A percentile compares a stretch with the other conserved stretches of the same genome.
Evolutionary conservation across 2,888 invertebrate genomes (phyloP).

Genomic region (Incurvaria masculella): DNA sequence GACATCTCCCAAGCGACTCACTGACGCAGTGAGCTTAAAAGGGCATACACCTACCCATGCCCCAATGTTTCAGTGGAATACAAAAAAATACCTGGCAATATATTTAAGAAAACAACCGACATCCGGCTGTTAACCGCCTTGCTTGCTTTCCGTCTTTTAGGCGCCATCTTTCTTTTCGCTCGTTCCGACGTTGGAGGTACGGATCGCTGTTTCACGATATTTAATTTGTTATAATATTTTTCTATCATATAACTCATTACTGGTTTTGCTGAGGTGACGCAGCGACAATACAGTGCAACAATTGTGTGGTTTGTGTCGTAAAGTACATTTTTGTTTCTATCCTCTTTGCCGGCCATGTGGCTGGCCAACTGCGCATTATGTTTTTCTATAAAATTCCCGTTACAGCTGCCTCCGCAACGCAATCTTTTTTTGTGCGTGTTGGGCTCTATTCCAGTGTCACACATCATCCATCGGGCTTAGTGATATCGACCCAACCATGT

Average conservation of each 20-base stretch:
- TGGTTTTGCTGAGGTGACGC: background rate
- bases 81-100: too few species aligned
- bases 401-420: slow-evolving; percentile 19
- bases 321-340: background rate
- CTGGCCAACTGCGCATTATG: slow-evolving; percentile 49
- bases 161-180: slow-evolving; percentile 51
- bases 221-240: background rate
- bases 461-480: background rate
- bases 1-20: too few species aligned
- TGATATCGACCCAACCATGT: background rate
- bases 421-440: slow-evolving; percentile 22
- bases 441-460: too few species aligned
- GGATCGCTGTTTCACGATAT: slow-evolving; percentile 21
- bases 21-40: too few species aligned
- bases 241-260: background rate
- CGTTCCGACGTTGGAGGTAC: slow-evolving; percentile 35
- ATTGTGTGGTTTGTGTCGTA: background rate
- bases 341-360: slow-evolving; percentile 39
- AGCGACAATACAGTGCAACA: background rate
- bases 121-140: slow-evolving; percentile 10
- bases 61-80: too few species aligned
- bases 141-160: slow-evolving; percentile 19
- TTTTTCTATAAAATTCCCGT: slow-evolving; percentile 21
- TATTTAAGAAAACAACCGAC: background rate
- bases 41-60: too few species aligned